phyloP scores from a whole-genome alignment of 2,888 invertebrate genomes.

The Heterodera filipjevi region DNA sequence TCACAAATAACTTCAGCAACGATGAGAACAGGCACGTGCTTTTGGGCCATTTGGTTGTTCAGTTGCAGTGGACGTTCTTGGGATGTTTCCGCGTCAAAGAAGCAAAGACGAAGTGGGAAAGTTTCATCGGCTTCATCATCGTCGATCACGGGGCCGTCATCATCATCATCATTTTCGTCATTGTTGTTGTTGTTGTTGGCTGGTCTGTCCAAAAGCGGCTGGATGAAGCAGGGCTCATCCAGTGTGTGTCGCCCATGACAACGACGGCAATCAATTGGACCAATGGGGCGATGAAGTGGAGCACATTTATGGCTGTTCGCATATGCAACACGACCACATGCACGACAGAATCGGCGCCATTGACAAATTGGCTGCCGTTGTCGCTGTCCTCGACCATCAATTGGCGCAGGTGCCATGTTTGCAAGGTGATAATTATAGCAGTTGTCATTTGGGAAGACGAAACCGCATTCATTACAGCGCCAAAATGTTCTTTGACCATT shows the following conservation, averaged over 20 bases:
- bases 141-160: neutral
- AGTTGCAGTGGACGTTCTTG: neutral
- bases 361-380: neutral
- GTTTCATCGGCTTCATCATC: neutral
- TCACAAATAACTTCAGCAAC: neutral
- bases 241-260: neutral
- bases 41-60: neutral
- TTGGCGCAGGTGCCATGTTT: neutral
- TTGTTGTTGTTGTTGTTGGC: neutral
- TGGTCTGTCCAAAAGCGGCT: neutral
- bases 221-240: slow-evolving; percentile 3
- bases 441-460: slow-evolving; percentile 7
- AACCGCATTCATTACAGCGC: neutral
- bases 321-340: neutral
- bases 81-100: slow-evolving; percentile 10
- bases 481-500: neutral
- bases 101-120: neutral
- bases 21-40: neutral
- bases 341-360: neutral
- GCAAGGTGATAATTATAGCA: neutral
- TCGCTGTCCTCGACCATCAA: neutral
- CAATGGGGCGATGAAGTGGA: neutral
- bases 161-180: neutral
- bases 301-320: neutral
- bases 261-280: neutral